phyloP scores from a whole-genome alignment of 2,888 invertebrate species.

The Megaustenia siamemsis region DNA sequence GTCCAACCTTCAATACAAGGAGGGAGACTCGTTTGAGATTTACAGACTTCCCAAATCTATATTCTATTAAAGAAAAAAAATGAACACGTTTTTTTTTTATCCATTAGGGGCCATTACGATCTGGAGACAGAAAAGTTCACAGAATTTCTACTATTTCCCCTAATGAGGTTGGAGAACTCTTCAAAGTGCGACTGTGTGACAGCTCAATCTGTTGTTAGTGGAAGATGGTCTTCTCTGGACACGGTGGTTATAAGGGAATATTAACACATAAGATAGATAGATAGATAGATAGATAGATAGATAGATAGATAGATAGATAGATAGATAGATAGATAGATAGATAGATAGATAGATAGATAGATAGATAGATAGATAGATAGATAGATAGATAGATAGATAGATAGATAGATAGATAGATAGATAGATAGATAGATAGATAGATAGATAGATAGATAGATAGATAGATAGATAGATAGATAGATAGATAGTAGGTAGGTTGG shows the following conservation, averaged over 20 bases:
- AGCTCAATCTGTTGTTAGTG: not conserved
- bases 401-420: not conserved
- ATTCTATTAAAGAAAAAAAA: too few species aligned
- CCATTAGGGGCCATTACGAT: not conserved
- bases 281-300: not conserved
- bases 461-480: too few species aligned
- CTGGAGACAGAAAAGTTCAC: not conserved
- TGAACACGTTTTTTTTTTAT: too few species aligned
- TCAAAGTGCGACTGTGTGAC: not conserved
- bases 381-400: not conserved
- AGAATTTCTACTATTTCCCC: not conserved
- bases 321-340: constrained; percentile 32
- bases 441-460: too few species aligned
- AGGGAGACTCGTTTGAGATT: too few species aligned
- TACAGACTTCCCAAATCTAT: too few species aligned
- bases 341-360: constrained; percentile 30
- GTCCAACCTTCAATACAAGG: too few species aligned
- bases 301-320: not conserved
- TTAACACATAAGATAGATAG: not conserved
- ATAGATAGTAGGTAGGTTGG: too few species aligned
- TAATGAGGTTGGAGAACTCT: not conserved
- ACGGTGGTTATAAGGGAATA: not conserved
- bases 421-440: not conserved
- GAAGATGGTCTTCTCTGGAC: not conserved
- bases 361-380: not conserved